Evolutionary conservation across 2,888 invertebrate genomes (phyloP).

Genomic region (Melinaea marsaeus): DNA sequence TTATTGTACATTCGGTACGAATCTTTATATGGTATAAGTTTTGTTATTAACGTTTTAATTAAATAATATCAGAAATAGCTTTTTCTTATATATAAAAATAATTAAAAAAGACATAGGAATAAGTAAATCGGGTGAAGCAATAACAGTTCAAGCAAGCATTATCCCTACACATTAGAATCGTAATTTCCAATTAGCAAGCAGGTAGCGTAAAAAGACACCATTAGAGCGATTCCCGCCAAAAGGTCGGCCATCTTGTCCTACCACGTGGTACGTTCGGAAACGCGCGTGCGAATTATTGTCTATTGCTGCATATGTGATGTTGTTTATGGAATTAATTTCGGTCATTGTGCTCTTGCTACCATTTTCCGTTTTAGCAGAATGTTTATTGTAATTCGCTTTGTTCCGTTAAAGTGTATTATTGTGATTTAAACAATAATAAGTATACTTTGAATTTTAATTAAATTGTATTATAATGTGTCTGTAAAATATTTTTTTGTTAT

Average conservation of each 20-base stretch:
- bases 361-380: slow-evolving; percentile 39
- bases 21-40: too few relatives aligned
- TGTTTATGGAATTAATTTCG: slow-evolving; percentile 76
- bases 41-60: too few relatives aligned
- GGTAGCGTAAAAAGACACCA: slow-evolving; percentile 76
- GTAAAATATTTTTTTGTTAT: too few relatives aligned
- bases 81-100: slow-evolving; percentile 34
- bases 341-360: slow-evolving; percentile 54
- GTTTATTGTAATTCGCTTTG: slow-evolving; percentile 43
- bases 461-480: background rate
- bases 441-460: background rate
- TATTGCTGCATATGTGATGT: slow-evolving; percentile 71
- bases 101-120: slow-evolving; percentile 61
- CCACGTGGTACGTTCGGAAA: slow-evolving; percentile 57
- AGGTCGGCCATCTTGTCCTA: slow-evolving; percentile 61
- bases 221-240: slow-evolving; percentile 67
- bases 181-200: slow-evolving; percentile 76
- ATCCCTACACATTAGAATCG: slow-evolving; percentile 71
- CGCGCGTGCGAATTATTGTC: slow-evolving; percentile 75
- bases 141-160: slow-evolving; percentile 61
- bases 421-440: slow-evolving; percentile 14
- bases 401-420: slow-evolving; percentile 25
- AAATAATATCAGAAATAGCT: background rate
- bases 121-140: slow-evolving; percentile 64
- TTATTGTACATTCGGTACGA: too few relatives aligned